phyloP scores from a whole-genome alignment of 2,113 vertebrate species.

The Mesocricetus auratus region DNA sequence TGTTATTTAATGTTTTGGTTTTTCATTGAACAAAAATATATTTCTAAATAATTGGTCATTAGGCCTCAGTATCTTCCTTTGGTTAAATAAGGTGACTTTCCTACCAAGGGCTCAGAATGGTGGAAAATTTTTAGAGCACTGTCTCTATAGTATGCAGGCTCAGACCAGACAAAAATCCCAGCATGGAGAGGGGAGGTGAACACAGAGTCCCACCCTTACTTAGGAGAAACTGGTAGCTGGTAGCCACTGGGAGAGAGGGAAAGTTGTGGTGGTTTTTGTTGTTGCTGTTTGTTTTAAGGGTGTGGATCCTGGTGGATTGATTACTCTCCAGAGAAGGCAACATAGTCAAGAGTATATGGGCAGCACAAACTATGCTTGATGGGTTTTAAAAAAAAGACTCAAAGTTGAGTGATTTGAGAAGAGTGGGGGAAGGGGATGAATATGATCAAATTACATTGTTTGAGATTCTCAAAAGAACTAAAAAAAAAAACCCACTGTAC shows the following conservation, averaged over 20 bases:
- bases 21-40: slow-evolving; percentile 62
- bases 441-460: background rate
- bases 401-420: background rate
- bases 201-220: background rate
- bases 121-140: background rate
- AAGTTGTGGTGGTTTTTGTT: background rate
- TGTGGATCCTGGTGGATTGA: background rate
- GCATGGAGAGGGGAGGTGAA: background rate
- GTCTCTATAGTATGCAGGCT: background rate
- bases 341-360: background rate
- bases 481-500: too few species aligned
- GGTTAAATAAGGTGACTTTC: slow-evolving; percentile 58
- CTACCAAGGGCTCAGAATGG: background rate
- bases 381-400: too few species aligned
- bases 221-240: background rate
- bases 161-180: background rate
- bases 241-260: background rate
- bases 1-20: slow-evolving; percentile 68
- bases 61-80: slow-evolving; percentile 34
- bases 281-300: background rate
- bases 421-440: background rate
- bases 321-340: background rate
- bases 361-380: background rate
- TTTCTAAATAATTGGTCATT: background rate
- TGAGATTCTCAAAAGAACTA: background rate